These are phyloP conservation scores for Netelia inedita DNA, from an alignment of 2,888 invertebrate species.

Conservation along the genomic window DNA sequence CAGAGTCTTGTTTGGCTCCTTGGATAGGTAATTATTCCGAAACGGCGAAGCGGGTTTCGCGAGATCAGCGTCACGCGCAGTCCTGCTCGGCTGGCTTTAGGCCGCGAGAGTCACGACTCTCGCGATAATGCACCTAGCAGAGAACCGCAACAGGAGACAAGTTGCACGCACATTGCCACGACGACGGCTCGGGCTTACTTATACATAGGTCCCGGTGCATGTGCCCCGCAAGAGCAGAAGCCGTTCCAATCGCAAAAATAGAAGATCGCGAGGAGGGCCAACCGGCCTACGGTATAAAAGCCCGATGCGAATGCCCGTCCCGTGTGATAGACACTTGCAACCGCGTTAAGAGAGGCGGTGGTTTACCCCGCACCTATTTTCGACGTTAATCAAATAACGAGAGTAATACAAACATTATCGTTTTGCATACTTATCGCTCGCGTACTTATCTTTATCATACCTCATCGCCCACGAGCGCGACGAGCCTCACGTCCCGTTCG, in stretches of 20 bases:
- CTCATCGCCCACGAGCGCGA: neutral
- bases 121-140: neutral
- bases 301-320: conserved; percentile 59
- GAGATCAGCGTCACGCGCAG: conserved; percentile 29
- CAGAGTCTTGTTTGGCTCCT: neutral
- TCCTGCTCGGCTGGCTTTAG: conserved; percentile 51
- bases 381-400: too few relatives aligned
- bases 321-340: conserved; percentile 46
- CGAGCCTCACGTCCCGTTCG: conserved; percentile 6
- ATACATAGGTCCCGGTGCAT: neutral
- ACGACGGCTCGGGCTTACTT: neutral
- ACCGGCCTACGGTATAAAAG: conserved; percentile 76
- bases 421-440: too few relatives aligned
- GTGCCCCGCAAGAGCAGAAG: neutral
- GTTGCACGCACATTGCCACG: conserved; percentile 24
- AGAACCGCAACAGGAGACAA: conserved; percentile 4
- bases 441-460: too few relatives aligned
- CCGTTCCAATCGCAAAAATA: conserved; percentile 73
- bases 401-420: too few relatives aligned
- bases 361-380: too few relatives aligned
- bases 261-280: conserved; percentile 73
- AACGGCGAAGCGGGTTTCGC: conserved; percentile 49
- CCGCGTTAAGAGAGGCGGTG: conserved; percentile 42
- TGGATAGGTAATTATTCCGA: too few relatives aligned
- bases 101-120: conserved; percentile 1